Evolutionary conservation across 2,797 vertebrate genomes (phyloP).

Genomic region (Scyliorhinus canicula): DNA sequence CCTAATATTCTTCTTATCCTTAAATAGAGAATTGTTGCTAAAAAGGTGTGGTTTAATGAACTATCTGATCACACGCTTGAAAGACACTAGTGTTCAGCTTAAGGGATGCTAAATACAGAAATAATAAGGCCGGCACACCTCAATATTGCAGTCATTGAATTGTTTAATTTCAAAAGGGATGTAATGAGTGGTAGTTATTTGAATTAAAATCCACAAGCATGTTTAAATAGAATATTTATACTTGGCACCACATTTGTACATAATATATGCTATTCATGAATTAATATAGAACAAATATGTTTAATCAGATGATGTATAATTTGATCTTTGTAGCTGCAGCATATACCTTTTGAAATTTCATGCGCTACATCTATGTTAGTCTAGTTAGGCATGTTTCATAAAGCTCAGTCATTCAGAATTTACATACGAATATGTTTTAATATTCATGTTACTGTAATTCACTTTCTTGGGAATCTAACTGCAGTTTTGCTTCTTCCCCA

Average conservation of each 20-base stretch:
- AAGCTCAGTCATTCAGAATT: background rate
- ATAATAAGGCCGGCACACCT: slow-evolving; percentile 14
- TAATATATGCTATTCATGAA: background rate
- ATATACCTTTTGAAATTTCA: background rate
- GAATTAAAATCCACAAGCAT: slow-evolving; percentile 4
- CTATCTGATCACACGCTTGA: background rate
- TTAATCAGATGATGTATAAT: background rate
- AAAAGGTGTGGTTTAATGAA: slow-evolving; percentile 5
- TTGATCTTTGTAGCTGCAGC: background rate
- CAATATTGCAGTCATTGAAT: slow-evolving; percentile 6
- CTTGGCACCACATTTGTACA: slow-evolving; percentile 11
- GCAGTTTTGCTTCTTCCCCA: background rate
- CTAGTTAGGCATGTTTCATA: background rate
- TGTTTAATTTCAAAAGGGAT: slow-evolving; percentile 24
- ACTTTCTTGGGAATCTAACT: background rate
- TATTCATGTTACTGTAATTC: background rate
- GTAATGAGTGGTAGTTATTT: slow-evolving; percentile 18
- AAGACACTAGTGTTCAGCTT: background rate
- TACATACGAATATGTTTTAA: background rate
- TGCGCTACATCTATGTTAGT: background rate
- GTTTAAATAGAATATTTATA: slow-evolving; percentile 23
- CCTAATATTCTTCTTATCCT: background rate
- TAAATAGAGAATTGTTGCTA: slow-evolving; percentile 7
- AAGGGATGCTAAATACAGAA: background rate
- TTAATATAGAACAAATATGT: background rate